Evolutionary conservation across 1,140 invertebrate genomes (phyloP).

Genomic region (Bombus picipes): DNA sequence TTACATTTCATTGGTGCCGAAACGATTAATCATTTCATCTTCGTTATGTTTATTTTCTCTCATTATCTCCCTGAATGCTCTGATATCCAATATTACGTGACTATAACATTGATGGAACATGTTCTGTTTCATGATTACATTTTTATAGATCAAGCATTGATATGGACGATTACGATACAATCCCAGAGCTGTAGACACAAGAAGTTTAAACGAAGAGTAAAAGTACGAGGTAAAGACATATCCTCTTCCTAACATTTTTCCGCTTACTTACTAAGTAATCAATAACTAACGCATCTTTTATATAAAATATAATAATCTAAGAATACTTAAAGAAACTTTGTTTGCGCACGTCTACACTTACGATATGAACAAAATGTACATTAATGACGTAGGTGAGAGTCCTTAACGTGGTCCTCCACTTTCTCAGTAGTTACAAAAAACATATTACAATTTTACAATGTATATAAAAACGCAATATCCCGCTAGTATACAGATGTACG

Average conservation of each 20-base stretch:
- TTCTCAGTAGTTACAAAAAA: no score
- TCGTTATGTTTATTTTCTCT: background rate
- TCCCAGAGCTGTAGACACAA: background rate
- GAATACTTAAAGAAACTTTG: no score
- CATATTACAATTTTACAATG: background rate
- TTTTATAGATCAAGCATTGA: constrained; percentile 18
- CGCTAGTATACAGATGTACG: background rate
- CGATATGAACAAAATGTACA: no score
- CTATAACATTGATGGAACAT: no score
- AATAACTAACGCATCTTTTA: no score
- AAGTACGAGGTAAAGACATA: constrained; percentile 9
- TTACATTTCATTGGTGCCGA: constrained; percentile 38
- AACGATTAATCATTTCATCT: background rate
- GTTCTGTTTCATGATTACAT: background rate
- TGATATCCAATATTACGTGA: no score
- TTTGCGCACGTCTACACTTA: no score
- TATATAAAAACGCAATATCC: background rate
- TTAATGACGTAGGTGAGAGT: no score
- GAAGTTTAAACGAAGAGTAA: background rate
- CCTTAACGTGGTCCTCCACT: no score
- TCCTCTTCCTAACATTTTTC: background rate
- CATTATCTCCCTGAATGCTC: background rate
- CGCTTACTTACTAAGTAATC: background rate
- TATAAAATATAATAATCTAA: no score
- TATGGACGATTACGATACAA: background rate